These are phyloP conservation scores for Telmatochromis sp. DNA, from an alignment of 2,113 vertebrate species.

Conservation along the genomic window DNA sequence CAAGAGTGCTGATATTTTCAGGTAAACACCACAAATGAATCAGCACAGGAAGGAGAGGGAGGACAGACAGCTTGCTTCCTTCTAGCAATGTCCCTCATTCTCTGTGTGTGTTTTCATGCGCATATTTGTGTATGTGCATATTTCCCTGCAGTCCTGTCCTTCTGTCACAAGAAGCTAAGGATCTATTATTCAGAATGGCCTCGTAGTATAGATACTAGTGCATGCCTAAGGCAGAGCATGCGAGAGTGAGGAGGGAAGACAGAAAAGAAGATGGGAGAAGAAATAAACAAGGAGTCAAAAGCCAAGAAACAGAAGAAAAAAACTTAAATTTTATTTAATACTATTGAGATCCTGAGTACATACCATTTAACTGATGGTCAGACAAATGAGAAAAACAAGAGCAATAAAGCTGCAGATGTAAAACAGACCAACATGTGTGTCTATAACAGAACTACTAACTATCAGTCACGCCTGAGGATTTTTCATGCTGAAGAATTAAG, in stretches of 20 bases:
- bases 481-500: not conserved
- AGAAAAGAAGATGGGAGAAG: not conserved
- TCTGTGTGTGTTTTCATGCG: constrained; percentile 18
- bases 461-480: not conserved
- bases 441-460: not conserved
- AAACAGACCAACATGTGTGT: not conserved
- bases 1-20: not conserved
- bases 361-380: not conserved
- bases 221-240: not conserved
- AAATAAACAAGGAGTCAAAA: not conserved
- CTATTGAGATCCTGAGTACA: not conserved
- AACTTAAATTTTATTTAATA: not conserved
- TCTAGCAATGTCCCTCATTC: constrained; percentile 44
- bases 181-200: constrained; percentile 63
- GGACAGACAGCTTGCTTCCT: constrained; percentile 57
- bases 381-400: not conserved
- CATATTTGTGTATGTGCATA: constrained; percentile 21
- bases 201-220: constrained; percentile 33
- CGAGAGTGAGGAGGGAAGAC: not conserved
- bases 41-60: not conserved
- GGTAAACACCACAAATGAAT: constrained; percentile 8
- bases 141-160: constrained; percentile 55
- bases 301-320: not conserved
- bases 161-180: constrained; percentile 33
- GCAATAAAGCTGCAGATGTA: not conserved